phyloP scores from a whole-genome alignment of 2,797 vertebrate species.

The Benthosema pterotum region DNA sequence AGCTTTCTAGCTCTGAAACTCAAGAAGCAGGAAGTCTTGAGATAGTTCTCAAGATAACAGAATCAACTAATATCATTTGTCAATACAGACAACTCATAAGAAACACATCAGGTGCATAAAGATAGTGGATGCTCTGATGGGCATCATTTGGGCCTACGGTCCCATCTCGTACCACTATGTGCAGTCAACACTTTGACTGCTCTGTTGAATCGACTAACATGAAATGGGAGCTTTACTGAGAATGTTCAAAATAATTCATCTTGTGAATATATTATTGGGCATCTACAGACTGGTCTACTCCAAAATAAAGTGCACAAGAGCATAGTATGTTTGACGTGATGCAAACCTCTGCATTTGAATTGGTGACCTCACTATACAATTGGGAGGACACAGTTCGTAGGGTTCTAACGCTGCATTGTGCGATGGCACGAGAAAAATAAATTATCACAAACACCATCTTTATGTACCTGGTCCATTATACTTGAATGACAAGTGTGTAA shows the following conservation, averaged over 20 bases:
- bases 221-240: too few species aligned
- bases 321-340: too few species aligned
- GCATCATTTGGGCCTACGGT: slow-evolving; percentile 4
- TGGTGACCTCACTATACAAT: not conserved
- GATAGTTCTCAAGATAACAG: slow-evolving; percentile 26
- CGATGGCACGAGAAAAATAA: slow-evolving; percentile 20
- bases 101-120: slow-evolving; percentile 52
- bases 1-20: slow-evolving; percentile 43
- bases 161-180: slow-evolving; percentile 36
- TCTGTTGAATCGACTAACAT: not conserved
- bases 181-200: not conserved
- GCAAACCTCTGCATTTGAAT: too few species aligned
- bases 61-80: slow-evolving; percentile 16
- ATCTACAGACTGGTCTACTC: not conserved
- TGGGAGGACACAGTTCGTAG: not conserved
- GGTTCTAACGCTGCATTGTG: slow-evolving; percentile 25
- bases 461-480: slow-evolving; percentile 56
- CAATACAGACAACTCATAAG: slow-evolving; percentile 29
- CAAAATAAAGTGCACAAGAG: too few species aligned
- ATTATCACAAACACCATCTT: slow-evolving; percentile 44
- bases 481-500: slow-evolving; percentile 23
- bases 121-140: slow-evolving; percentile 36
- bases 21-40: slow-evolving; percentile 28
- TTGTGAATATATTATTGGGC: not conserved
- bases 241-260: not conserved